Evolutionary conservation across 2,113 vertebrate species (phyloP), one percentile per base, ranked within the genome.

Genomic region (Serilophus lunatus): DNA sequence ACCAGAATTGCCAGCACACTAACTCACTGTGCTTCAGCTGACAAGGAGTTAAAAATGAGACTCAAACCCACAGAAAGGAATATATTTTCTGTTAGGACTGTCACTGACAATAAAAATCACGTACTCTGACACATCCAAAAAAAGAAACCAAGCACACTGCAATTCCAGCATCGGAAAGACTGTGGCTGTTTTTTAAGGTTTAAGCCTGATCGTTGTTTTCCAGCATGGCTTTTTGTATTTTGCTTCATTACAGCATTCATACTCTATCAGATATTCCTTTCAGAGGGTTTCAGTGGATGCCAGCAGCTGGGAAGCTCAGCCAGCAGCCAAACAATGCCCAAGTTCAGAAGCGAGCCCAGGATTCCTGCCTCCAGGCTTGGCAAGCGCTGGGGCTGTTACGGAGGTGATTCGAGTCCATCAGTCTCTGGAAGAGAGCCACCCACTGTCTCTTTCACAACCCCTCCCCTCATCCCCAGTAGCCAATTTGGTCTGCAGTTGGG

Each of bases 341-440:
- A 71, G 88, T 93, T 97, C 77, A 96, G 96, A 87, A 93, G 88
- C 19, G 0, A 89, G 93, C 85, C 47, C 90, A 74, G 92, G 87
- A 93, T 90, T 96, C 89, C 86, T 66, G 95, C 96, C 92, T 96
- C 60, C 64, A 92, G 93, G 90, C 95, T 93, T 96, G 93, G 96
- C 95, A 93, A 86, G 78, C 1, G 0, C 66, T 60, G 69, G 64
- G 54, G 47, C 69, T 90, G 88, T 83, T 83, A 77, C 4, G 3
- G 82, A 96, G 93, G 96, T 94, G 95, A 95, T 64, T 68, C 5
- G 0, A 91, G 93, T 90, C 93, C 93, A 89, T 90, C 82, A 70
- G 5, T 74, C 85, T 71, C 90, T 95, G 96, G 96, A 86, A 50
- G 77, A 93, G 70, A 91, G 94, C 95, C 95, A 97, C 44, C 25